Base-by-base conservation (phyloP, 2,888 invertebrate genomes). In the Acanthosepion pharaonis region DNA sequence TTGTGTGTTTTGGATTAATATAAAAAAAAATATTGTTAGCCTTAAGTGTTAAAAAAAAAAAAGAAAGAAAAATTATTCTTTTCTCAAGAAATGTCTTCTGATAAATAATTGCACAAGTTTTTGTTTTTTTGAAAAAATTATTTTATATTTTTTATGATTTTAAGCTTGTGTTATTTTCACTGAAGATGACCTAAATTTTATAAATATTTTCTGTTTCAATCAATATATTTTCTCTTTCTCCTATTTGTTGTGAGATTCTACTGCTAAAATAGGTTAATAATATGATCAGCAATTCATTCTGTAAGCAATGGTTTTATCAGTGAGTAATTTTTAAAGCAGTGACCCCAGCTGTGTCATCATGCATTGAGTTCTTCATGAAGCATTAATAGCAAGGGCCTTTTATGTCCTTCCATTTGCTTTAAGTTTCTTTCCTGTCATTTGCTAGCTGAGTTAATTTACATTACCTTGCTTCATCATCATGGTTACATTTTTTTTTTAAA, bases 281-380 rank as follows among this genome's bases (percentile, higher is more conserved):
- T 18, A 78, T 78, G 78, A 78, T 78, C 78, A n/a, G 78, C 78
- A n/a, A 78, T 78, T n/a, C 78, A 78, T 78, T 78, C n/a, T 78
- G 78, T n/a, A 78, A 78, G 78, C 78, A 78, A 33, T 78, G 33
- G n/a, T 78, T 78, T 78, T 78, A 78, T n/a, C n/a, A 78, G 33
- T 78, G 78, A 78, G 78, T 78, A 33, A 78, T 78, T 78, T 78
- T 33, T n/a, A n/a, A 78, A 78, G n/a, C 78, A 78, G 15, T 11
- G 33, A 11, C 78, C 78, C 78, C 78, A n/a, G n/a, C 78, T 33
- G 78, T 18, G n/a, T 78, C 78, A 78, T 78, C 78, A n/a, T 78
- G n/a, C 78, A 11, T 78, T 78, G n/a, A 33, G n/a, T n/a, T 33
- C 33, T 78, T 78, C 78, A 78, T 78, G n/a, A n/a, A 78, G 78